Evolutionary conservation across 2,797 vertebrate species (phyloP).

Genomic region (Oreochromis grahami): DNA sequence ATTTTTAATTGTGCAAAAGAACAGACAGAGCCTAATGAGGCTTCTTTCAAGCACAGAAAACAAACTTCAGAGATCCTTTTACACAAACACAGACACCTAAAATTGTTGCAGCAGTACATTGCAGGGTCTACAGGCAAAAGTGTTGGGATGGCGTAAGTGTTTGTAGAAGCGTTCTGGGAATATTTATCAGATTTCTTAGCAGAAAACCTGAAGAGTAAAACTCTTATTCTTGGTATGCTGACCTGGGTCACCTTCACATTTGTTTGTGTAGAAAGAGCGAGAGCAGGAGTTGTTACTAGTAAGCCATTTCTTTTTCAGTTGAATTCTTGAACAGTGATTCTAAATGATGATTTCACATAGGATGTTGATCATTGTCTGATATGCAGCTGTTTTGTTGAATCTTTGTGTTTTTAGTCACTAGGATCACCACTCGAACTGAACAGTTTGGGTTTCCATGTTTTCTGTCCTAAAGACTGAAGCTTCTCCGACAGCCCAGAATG

Average conservation of each 20-base stretch:
- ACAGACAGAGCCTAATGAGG: slow-evolving; percentile 2
- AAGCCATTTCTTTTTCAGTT: background rate
- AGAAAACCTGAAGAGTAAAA: background rate
- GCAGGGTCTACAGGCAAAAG: background rate
- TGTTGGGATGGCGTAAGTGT: background rate
- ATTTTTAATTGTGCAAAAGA: slow-evolving; percentile 52
- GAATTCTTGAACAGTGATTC: background rate
- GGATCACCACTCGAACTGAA: background rate
- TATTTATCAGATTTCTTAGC: background rate
- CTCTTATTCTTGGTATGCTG: background rate
- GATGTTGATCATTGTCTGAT: background rate
- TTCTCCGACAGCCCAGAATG: background rate
- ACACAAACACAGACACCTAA: background rate
- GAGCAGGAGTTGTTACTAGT: background rate
- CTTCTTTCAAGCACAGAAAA: slow-evolving; percentile 23
- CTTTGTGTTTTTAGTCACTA: background rate
- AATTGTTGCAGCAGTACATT: background rate
- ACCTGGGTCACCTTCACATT: background rate
- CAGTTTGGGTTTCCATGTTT: background rate
- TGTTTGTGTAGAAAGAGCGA: background rate
- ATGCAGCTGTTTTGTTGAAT: background rate
- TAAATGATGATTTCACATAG: background rate
- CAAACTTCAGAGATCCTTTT: background rate
- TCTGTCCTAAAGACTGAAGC: background rate
- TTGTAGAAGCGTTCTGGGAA: background rate